These are phyloP conservation scores for Haliclona indistincta DNA, from an alignment of 37 sponge, comb jelly and placozoan genomes.

Conservation along the genomic window DNA sequence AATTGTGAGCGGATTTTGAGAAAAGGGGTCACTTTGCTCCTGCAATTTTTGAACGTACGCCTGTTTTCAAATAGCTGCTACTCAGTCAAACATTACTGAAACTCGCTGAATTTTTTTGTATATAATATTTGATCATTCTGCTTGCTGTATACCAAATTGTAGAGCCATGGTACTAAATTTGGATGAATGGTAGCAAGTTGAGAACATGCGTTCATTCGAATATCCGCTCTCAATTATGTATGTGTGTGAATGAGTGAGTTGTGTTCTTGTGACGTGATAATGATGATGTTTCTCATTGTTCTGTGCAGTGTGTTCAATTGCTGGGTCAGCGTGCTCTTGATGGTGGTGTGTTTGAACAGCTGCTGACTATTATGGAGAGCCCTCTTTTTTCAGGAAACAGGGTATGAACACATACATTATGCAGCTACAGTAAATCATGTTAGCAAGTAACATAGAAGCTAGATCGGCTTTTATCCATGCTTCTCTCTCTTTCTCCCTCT, in stretches of 20 bases:
- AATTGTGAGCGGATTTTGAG: too few relatives aligned
- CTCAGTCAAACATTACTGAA: too few relatives aligned
- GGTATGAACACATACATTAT: slow-evolving; percentile 24
- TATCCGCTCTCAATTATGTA: too few relatives aligned
- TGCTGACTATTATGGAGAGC: slow-evolving; percentile 32
- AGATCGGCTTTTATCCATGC: background rate
- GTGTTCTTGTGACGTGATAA: background rate
- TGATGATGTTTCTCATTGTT: slow-evolving; percentile 4
- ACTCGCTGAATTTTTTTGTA: too few relatives aligned
- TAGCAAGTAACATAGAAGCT: background rate
- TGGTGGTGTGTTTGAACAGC: slow-evolving; percentile 41
- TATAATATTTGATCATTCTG: too few relatives aligned
- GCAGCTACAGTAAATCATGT: background rate
- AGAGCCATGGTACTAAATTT: too few relatives aligned
- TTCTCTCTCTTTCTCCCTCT: background rate
- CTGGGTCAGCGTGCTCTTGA: slow-evolving; percentile 48
- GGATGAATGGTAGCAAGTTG: too few relatives aligned
- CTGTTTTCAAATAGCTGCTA: too few relatives aligned
- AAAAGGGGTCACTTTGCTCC: too few relatives aligned
- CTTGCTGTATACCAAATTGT: too few relatives aligned
- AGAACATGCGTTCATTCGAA: too few relatives aligned
- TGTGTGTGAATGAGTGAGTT: background rate
- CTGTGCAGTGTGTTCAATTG: slow-evolving; percentile 9
- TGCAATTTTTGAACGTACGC: too few relatives aligned
- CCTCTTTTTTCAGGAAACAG: slow-evolving; percentile 42